phyloP scores from a whole-genome alignment of 1,140 invertebrate genomes.

The Drosophila asahinai region DNA sequence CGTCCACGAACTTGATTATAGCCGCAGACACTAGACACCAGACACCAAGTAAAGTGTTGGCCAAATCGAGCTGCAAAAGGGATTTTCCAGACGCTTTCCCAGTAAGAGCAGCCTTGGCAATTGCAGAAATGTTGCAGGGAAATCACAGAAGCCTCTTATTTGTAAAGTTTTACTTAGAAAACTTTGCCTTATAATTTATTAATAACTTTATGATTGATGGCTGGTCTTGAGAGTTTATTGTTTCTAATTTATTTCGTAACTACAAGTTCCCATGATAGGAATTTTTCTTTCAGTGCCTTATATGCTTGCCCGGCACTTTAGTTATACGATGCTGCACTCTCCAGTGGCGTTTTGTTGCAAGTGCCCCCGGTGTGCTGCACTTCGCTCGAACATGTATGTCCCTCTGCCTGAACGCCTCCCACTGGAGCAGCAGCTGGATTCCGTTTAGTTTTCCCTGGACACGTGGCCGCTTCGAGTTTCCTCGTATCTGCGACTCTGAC shows the following conservation, averaged over 20 bases:
- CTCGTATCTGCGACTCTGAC: constrained; percentile 21
- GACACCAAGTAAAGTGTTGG: constrained; percentile 17
- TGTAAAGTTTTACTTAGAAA: not conserved
- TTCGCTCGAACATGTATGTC: constrained; percentile 2
- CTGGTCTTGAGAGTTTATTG: too few species aligned
- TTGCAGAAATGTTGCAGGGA: too few species aligned
- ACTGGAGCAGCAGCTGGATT: constrained; percentile 9
- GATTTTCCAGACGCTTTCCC: constrained; percentile 13
- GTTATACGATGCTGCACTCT: constrained; percentile 30
- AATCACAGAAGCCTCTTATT: not conserved
- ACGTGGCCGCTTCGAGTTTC: constrained; percentile 32
- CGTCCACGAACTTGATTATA: constrained; percentile 22
- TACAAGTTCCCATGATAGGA: too few species aligned
- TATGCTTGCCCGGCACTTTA: constrained; percentile 8
- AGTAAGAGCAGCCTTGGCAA: not conserved
- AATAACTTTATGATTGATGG: too few species aligned
- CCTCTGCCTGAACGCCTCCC: not conserved
- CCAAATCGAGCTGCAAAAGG: constrained; percentile 18
- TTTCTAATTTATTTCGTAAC: too few species aligned
- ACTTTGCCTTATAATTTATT: too few species aligned
- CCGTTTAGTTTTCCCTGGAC: constrained; percentile 14
- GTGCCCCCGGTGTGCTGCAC: constrained; percentile 12
- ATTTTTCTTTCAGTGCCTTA: not conserved
- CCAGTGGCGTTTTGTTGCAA: constrained; percentile 19
- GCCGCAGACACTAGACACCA: constrained; percentile 2